Percentiles rank a stretch among this genome's conserved stretches.
These are phyloP conservation scores for Coccyzus lansbergi DNA, from an alignment of 2,797 vertebrate species.

Conservation along the genomic window DNA sequence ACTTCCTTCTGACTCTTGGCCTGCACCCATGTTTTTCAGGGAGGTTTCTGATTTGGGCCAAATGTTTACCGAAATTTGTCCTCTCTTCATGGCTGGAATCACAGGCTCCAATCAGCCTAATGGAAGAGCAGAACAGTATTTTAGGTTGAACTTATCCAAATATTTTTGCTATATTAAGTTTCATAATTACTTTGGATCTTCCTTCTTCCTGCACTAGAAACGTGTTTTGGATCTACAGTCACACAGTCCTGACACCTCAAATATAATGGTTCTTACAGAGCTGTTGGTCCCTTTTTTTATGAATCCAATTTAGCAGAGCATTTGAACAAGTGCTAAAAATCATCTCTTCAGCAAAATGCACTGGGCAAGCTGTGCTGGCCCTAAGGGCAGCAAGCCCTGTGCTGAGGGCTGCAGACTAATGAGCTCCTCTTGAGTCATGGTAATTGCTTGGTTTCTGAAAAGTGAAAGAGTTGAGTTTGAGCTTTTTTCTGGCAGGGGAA, in stretches of 20 bases:
- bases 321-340: background rate
- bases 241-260: background rate
- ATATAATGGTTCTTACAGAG: background rate
- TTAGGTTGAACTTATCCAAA: constrained; percentile 34
- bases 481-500: background rate
- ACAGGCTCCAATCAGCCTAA: background rate
- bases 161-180: constrained; percentile 54
- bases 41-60: constrained; percentile 47
- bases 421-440: background rate
- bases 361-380: background rate
- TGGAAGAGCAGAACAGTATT: background rate
- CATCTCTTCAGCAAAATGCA: background rate
- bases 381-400: background rate
- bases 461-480: background rate
- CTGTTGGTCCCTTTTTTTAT: background rate
- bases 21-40: constrained; percentile 12
- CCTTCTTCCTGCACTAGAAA: constrained; percentile 22
- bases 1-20: constrained; percentile 39
- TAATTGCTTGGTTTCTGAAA: background rate
- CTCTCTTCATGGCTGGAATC: background rate
- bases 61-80: background rate
- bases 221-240: background rate
- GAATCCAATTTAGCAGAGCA: background rate
- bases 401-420: background rate
- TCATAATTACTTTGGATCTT: constrained; percentile 54